Evolutionary conservation across 2,113 vertebrate genomes (phyloP), one percentile per base, ranked within the genome.

Genomic region (Trogon melanurus): DNA sequence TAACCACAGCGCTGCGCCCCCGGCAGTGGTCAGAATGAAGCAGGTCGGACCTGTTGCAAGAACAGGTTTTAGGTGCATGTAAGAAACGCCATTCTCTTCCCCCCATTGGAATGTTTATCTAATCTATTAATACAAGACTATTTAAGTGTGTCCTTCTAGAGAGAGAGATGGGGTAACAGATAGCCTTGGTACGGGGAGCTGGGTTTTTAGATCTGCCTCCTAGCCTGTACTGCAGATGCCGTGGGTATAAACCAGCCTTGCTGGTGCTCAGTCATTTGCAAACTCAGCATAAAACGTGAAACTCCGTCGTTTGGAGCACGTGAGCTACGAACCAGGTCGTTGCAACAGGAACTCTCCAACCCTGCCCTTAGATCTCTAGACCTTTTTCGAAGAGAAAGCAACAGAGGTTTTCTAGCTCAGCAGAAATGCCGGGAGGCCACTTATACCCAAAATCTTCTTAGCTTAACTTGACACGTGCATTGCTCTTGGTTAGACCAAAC

Each of bases 261-360:
- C 47, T 57, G 4, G 12, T 60, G 38, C 1, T 73, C 32, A 16
- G 9, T 16, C 38, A 16, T 87, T 67, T 92, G 61, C 57, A 64
- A 85, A 75, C 94, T 82, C 58, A 32, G 78, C 84, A 14, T 38
- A 25, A 93, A 85, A 82, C 70, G 66, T 79, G 91, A 81, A 85
- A 2, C 61, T 66, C 73, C 48, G 9, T 65, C 16, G 27, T 61
- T 75, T 54, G 22, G 47, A 58, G 25, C 5, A 44, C 38, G 16
- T 3, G 34, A 62, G 53, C 44, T 18, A 2, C 0, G 44, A 34
- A 67, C 41, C 41, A 41, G 41, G 10, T 41, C 9, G 30, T 47
- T 51, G 26, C 16, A 47, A 38, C 5, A 51, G 51, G 29, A 65
- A 9, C 47, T 69, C 41, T 48, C 6, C 18, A n/a, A 44, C 51